Base-by-base conservation (phyloP, 30 jellyfish, hydroid and myxozoan species). In the Hydractinia echinata region DNA sequence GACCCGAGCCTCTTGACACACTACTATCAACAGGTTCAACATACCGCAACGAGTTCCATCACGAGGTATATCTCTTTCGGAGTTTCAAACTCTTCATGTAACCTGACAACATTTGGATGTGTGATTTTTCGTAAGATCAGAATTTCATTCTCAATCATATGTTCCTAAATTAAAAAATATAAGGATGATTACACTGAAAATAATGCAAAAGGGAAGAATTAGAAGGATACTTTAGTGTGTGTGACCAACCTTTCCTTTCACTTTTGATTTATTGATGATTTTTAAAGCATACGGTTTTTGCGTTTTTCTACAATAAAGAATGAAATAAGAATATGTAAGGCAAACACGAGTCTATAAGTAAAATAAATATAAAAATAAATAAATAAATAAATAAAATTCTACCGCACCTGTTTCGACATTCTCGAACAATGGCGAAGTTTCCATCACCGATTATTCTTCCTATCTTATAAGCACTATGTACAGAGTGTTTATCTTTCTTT, bases 401-500 rank as follows among this genome's bases (percentile, higher is more conserved):
- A 92, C 44, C 44, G 44, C 44, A 30, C 98, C 98, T 87, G 83
- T 92, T 68, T 51, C 96, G 89, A 70, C 96, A 87, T 78, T 92
- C 96, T 11, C 96, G 94, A 48, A 92, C 98, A 51, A 92, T 89
- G 48, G 98, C 98, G 83, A 92, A 92, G 73, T 92, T 92, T 13
- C 98, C 98, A 81, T 92, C 98, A 7, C 98, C 98, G 61, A 92
- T 92, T 66, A 92, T 87, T 58, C 95, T 84, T 21, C 98, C 98
- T 72, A 92, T 92, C 73, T 92, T 92, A 77, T 92, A 92, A 56
- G 81, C 77, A 68, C 96, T 88, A 66, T 92, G 98, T 19, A 92
- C 95, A 4, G 98, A 92, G 53, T 87, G 96, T 66, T 92, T 87
- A 48, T 92, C 98, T 51, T 95, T 81, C 56, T 92, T 92, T 61